phyloP scores from a whole-genome alignment of 2,888 invertebrate species.

The Eristalis intricaria region DNA sequence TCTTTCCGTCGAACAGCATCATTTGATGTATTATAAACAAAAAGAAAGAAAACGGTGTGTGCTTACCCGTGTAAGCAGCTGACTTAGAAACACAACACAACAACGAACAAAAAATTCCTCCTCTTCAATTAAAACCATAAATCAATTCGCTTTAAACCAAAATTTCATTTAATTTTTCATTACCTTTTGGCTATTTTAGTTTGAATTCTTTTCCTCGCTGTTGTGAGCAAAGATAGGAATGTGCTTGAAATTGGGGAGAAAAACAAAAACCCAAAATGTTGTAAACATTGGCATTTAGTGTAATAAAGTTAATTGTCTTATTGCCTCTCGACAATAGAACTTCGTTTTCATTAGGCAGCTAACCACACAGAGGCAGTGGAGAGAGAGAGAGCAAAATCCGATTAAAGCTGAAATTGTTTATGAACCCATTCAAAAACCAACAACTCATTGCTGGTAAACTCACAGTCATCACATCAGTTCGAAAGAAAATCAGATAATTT shows the following conservation, averaged over 20 bases:
- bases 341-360: neutral
- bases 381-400: neutral
- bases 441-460: neutral
- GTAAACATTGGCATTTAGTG: neutral
- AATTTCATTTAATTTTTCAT: neutral
- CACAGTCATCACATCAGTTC: neutral
- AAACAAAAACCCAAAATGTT: too few species aligned
- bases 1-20: too few species aligned
- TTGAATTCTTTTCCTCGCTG: too few species aligned
- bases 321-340: neutral
- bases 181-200: neutral
- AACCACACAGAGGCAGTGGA: too few species aligned
- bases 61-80: neutral
- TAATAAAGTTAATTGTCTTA: constrained; percentile 35
- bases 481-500: neutral
- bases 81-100: too few species aligned
- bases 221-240: too few species aligned
- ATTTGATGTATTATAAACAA: too few species aligned
- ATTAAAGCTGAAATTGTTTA: neutral
- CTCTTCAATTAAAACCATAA: neutral
- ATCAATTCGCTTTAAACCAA: neutral
- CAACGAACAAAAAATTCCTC: too few species aligned
- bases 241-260: too few species aligned
- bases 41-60: too few species aligned
- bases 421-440: neutral